These are phyloP conservation scores for Agonopterix alstromeriana DNA, from an alignment of 2,888 invertebrate species.

Conservation along the genomic window DNA sequence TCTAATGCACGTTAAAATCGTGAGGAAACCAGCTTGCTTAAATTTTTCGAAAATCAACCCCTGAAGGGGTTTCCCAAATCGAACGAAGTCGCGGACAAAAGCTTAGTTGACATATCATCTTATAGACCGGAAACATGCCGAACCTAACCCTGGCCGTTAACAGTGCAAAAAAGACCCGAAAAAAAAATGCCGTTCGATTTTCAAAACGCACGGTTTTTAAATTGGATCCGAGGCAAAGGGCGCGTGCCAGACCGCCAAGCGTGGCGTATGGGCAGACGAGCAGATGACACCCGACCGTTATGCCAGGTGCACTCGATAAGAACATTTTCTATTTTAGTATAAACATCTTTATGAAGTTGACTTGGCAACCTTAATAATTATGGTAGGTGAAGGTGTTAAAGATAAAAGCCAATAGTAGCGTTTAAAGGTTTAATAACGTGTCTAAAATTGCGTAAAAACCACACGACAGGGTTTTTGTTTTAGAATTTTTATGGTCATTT, in stretches of 20 bases:
- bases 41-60: no score
- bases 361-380: not conserved
- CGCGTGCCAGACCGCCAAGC: slow-evolving; percentile 61
- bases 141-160: slow-evolving; percentile 17
- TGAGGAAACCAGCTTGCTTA: no score
- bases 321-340: not conserved
- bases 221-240: slow-evolving; percentile 31
- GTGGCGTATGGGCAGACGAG: slow-evolving; percentile 65
- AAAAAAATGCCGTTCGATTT: slow-evolving; percentile 16
- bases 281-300: slow-evolving; percentile 76
- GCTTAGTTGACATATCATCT: no score
- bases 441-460: no score
- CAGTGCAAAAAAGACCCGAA: slow-evolving; percentile 17
- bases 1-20: no score
- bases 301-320: slow-evolving; percentile 55
- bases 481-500: no score
- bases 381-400: not conserved
- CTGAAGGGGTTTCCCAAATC: no score
- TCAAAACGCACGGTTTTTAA: slow-evolving; percentile 22
- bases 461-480: no score
- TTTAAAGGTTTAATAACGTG: not conserved
- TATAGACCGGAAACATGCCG: no score
- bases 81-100: no score
- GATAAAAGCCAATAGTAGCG: not conserved
- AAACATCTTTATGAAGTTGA: not conserved